phyloP scores from a whole-genome alignment of 1,140 invertebrate genomes.

The Battus philenor region DNA sequence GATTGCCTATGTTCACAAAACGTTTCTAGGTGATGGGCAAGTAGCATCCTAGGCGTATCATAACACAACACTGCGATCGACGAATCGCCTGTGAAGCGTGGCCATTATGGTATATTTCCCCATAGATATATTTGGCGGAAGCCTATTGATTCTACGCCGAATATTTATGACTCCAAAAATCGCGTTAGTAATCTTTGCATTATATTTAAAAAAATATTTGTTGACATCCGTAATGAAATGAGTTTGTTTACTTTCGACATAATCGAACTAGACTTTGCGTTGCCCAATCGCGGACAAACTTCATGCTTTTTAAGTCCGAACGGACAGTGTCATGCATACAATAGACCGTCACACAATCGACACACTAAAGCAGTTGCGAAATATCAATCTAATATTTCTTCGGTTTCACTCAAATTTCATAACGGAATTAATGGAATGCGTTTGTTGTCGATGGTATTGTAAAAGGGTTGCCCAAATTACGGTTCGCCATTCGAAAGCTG shows the following conservation, averaged over 20 bases:
- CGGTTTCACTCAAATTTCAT: conserved; percentile 64
- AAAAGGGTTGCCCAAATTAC: conserved; percentile 40
- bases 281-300: conserved; percentile 43
- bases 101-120: no score
- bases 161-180: no score
- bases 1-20: no score
- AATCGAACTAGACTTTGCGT: conserved; percentile 50
- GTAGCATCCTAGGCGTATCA: no score
- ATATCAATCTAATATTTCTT: conserved; percentile 60
- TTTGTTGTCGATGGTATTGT: conserved; percentile 37
- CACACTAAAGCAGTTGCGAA: conserved; percentile 34
- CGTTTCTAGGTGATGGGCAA: no score
- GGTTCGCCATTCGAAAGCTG: not conserved
- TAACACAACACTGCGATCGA: no score
- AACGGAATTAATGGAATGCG: conserved; percentile 60
- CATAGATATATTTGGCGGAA: no score
- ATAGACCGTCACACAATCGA: conserved; percentile 32
- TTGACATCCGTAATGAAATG: conserved; percentile 10
- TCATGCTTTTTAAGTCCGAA: conserved; percentile 46
- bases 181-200: no score
- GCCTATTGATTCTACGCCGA: no score
- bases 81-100: no score
- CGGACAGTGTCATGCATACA: conserved; percentile 30
- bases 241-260: conserved; percentile 37
- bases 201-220: no score